Evolutionary conservation across 1,140 invertebrate genomes (phyloP), one percentile per base, ranked within the genome.

Genomic region (Chionoecetes opilio): DNA sequence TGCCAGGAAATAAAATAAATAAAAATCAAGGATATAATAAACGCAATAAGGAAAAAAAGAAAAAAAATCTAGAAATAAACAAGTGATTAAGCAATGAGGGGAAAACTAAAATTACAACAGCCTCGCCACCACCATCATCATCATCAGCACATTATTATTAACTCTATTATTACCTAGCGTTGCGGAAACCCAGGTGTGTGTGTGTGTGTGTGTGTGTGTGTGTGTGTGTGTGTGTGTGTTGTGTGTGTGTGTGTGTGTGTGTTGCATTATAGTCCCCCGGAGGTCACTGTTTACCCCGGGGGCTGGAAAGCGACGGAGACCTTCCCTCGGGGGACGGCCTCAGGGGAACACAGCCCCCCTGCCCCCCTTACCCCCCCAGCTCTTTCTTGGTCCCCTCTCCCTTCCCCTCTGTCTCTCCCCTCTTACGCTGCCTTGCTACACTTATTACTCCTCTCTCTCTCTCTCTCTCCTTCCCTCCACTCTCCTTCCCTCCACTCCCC

Each of bases 371-470:
- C 3, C 32, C 86, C 14, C 14, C 6, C 37, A 21, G 17, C 35
- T 46, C 41, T 21, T 8, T 41, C 35, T 32, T 38, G 29, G 17
- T 26, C n/a, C 86, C 31, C 0, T 37, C 9, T 14, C 34, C 34
- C 34, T 17, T 37, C 6, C 3, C 14, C 86, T 37, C 34, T 37
- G 5, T 88, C 86, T 88, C 34, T 88, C 86, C 11, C 86, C 37
- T 31, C 34, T 31, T 87, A n/a, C n/a, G n/a, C n/a, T n/a, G n/a
- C n/a, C n/a, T n/a, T n/a, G n/a, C n/a, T n/a, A n/a, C n/a, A n/a
- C n/a, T n/a, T n/a, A n/a, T n/a, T n/a, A n/a, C n/a, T n/a, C n/a
- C 85, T 87, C 85, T 87, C 85, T 87, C 85, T 87, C 85, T 87
- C 85, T 88, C 86, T 35, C 86, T 88, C 34, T 88, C 34, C 37